Conservation (phyloP, 2,113 vertebrate genomes). For the Polypterus senegalus region DNA sequence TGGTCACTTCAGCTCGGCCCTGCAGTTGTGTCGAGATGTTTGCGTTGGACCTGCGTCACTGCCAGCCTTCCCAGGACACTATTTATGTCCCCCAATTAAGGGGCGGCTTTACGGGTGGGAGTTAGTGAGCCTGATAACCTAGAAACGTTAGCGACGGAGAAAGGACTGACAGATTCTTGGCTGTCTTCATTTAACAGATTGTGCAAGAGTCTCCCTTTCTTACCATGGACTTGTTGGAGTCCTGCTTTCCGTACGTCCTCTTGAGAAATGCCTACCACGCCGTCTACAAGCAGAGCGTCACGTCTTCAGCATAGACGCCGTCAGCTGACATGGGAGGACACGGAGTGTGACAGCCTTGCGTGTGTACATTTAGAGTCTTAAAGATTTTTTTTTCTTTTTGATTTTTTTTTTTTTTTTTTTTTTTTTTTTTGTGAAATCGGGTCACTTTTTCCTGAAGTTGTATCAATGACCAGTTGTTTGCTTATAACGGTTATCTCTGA, state of each 20-base stretch:
- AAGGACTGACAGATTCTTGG: constrained; percentile 16
- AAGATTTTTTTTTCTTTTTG: too few species aligned
- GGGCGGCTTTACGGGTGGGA: too few species aligned
- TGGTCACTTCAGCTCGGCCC: too few species aligned
- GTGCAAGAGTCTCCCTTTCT: constrained; percentile 98
- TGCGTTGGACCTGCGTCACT: too few species aligned
- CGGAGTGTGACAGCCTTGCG: too few species aligned
- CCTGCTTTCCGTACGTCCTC: constrained; percentile 94
- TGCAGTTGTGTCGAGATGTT: too few species aligned
- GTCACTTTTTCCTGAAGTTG: constrained; percentile 48
- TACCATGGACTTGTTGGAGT: constrained; percentile 97
- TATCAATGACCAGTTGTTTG: constrained; percentile 61
- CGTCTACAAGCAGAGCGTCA: constrained; percentile 96
- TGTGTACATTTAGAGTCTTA: too few species aligned
- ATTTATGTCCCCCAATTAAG: too few species aligned
- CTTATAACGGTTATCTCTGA: constrained; percentile 56
- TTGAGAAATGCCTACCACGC: constrained; percentile 96
- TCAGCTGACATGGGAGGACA: constrained; percentile 36
- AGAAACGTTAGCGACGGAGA: background rate
- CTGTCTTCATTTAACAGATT: constrained; percentile 63
- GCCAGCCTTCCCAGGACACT: too few species aligned
- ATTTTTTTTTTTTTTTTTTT: too few species aligned
- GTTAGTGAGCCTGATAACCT: constrained; percentile 1
- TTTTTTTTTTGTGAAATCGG: constrained; percentile 51
- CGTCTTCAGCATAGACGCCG: constrained; percentile 66